Base-by-base conservation (phyloP, 37 sponge, comb jelly and placozoan genomes). In the Chondrosia reniformis region DNA sequence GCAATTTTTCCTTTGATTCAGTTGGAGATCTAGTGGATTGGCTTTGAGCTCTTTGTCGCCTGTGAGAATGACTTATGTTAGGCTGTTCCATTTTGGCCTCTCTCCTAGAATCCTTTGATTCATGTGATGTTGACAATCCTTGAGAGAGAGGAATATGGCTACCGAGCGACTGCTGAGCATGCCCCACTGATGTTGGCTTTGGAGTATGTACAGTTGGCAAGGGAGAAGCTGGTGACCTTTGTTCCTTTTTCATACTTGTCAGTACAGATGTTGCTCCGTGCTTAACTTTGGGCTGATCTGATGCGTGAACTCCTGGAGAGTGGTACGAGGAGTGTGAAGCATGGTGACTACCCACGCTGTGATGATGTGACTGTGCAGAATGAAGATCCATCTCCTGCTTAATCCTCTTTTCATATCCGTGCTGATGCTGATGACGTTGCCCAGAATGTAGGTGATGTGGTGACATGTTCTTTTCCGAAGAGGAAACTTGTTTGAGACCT, bases 371-470 rank as follows among this genome's bases (percentile, higher is more conserved):
- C n/a, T n/a, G n/a, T n/a, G n/a, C n/a, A n/a, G n/a, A n/a, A n/a
- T n/a, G n/a, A n/a, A n/a, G n/a, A n/a, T 69, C 72, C 43, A 36
- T 44, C 10, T 69, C 72, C 44, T 38, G 72, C 41, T 69, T 69
- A 13, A 69, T 37, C 43, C 1, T 36, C 10, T 34, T 41, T 24
- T 37, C 4, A 40, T 69, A 44, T 1, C n/a, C 15, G 42, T 13
- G 43, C 41, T 69, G 61, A 30, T 25, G 36, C 43, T 1, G 43
- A 25, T 69, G 72, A 13, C n/a, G 43, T 44, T 37, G 36, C 32
- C 67, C 24, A 44, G 17, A 21, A 44, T 69, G 72, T 33, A 30
- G 31, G 66, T 64, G n/a, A n/a, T n/a, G 66, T 4, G 66, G 36
- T 2, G 66, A 2, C 66, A 33, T 32, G 41, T 69, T 44, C 22